Evolutionary conservation across 2,797 vertebrate genomes (phyloP).

Genomic region (Arrhamphus sclerolepis): DNA sequence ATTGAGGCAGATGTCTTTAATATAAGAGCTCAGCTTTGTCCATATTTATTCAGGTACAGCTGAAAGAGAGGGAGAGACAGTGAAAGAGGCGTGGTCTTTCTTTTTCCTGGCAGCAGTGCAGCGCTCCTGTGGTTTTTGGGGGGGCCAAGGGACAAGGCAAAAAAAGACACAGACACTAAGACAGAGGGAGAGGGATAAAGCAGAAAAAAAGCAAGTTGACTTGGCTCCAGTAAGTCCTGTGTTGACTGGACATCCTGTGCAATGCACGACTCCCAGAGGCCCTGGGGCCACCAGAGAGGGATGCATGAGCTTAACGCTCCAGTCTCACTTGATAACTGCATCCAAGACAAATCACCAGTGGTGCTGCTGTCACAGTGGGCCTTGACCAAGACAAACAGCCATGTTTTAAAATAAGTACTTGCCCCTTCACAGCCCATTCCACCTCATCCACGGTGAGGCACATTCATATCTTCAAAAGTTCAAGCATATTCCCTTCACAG

Average conservation of each 20-base stretch:
- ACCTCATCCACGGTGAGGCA: slow-evolving; percentile 60
- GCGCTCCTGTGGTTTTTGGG: slow-evolving; percentile 70
- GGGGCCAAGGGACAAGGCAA: slow-evolving; percentile 71
- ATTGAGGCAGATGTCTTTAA: slow-evolving; percentile 84
- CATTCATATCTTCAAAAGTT: slow-evolving; percentile 62
- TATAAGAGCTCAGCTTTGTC: slow-evolving; percentile 75
- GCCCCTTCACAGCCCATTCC: slow-evolving; percentile 58
- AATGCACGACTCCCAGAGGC: slow-evolving; percentile 49
- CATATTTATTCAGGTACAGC: slow-evolving; percentile 84
- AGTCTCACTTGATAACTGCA: slow-evolving; percentile 60
- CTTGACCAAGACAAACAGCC: slow-evolving; percentile 83
- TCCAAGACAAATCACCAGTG: slow-evolving; percentile 83
- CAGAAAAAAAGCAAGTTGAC: slow-evolving; percentile 47
- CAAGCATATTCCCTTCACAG: slow-evolving; percentile 69
- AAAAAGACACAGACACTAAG: slow-evolving; percentile 59
- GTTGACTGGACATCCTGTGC: slow-evolving; percentile 71
- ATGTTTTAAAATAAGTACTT: slow-evolving; percentile 76
- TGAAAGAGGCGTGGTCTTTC: slow-evolving; percentile 66
- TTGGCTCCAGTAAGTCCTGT: slow-evolving; percentile 51
- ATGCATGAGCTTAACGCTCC: slow-evolving; percentile 52
- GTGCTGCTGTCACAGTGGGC: slow-evolving; percentile 74
- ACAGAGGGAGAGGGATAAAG: slow-evolving; percentile 31
- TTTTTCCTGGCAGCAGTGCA: slow-evolving; percentile 75
- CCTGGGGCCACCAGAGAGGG: slow-evolving; percentile 47
- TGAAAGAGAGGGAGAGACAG: slow-evolving; percentile 66